Evolutionary conservation across 2,797 vertebrate genomes (phyloP).

Genomic region (Girardinus metallicus): DNA sequence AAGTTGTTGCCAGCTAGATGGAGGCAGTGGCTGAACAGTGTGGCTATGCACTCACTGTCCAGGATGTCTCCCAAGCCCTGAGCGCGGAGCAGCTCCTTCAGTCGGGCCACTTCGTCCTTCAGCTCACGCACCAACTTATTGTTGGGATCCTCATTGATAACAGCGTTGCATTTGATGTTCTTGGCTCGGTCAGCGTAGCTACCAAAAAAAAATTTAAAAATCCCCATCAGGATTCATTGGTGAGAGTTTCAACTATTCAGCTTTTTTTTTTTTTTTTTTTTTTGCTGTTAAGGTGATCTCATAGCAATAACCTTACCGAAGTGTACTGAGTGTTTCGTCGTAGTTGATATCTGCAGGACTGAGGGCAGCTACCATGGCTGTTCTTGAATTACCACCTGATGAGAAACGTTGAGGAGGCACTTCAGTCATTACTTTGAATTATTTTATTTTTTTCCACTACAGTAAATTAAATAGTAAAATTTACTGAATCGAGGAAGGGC

Average conservation of each 20-base stretch:
- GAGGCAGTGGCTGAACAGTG: slow-evolving; percentile 26
- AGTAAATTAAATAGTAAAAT: not conserved
- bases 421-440: no score
- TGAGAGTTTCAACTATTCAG: not conserved
- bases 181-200: slow-evolving; percentile 98
- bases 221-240: not conserved
- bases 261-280: not conserved
- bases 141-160: slow-evolving; percentile 99
- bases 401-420: slow-evolving; percentile 14
- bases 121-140: slow-evolving; percentile 96
- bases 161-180: slow-evolving; percentile 98
- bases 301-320: slow-evolving; percentile 83
- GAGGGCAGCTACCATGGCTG: slow-evolving; percentile 98
- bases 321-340: slow-evolving; percentile 97
- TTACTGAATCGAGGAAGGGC: not conserved
- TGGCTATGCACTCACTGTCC: slow-evolving; percentile 90
- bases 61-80: slow-evolving; percentile 98
- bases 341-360: slow-evolving; percentile 99
- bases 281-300: not conserved
- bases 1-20: slow-evolving; percentile 36
- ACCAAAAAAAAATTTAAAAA: slow-evolving; percentile 18
- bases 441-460: not conserved
- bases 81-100: slow-evolving; percentile 95
- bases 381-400: slow-evolving; percentile 96
- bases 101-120: slow-evolving; percentile 94